Evolutionary conservation across 2,113 vertebrate genomes (phyloP).

Genomic region (Proterorhinus semilunaris): DNA sequence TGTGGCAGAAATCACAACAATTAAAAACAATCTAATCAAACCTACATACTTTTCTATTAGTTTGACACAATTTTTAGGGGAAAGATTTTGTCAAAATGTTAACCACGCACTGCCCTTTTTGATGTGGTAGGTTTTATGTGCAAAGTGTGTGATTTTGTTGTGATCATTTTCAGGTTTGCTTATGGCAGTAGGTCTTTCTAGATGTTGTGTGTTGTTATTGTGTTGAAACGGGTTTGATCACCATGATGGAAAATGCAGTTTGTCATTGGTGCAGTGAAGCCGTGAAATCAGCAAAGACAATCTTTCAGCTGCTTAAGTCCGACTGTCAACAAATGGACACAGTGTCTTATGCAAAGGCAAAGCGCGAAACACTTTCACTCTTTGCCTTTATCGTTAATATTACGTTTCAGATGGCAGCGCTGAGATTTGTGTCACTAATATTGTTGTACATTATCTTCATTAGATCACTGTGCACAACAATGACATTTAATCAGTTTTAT

Average conservation of each 20-base stretch:
- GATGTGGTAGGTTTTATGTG: no score
- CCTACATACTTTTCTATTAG: no score
- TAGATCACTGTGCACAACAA: no score
- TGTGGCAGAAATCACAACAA: no score
- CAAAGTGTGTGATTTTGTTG: no score
- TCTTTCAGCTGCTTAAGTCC: slow-evolving; percentile 20
- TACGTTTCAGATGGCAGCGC: neutral
- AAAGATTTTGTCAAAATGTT: no score
- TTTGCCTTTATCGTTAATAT: neutral
- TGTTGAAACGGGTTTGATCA: slow-evolving; percentile 49
- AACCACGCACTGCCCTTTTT: no score
- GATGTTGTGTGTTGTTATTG: neutral
- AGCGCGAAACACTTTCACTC: neutral
- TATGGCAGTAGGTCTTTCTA: neutral
- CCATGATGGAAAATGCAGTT: slow-evolving; percentile 48
- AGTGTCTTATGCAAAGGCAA: neutral
- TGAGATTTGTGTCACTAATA: no score
- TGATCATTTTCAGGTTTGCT: neutral
- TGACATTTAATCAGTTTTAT: no score
- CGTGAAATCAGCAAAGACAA: slow-evolving; percentile 43
- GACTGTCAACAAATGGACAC: slow-evolving; percentile 5
- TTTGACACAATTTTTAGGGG: no score
- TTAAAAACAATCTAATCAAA: no score
- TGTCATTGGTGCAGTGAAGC: slow-evolving; percentile 32
- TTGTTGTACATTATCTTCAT: no score